Base-by-base conservation (phyloP, 2,797 vertebrate species). In the Malurus leucopterus region DNA sequence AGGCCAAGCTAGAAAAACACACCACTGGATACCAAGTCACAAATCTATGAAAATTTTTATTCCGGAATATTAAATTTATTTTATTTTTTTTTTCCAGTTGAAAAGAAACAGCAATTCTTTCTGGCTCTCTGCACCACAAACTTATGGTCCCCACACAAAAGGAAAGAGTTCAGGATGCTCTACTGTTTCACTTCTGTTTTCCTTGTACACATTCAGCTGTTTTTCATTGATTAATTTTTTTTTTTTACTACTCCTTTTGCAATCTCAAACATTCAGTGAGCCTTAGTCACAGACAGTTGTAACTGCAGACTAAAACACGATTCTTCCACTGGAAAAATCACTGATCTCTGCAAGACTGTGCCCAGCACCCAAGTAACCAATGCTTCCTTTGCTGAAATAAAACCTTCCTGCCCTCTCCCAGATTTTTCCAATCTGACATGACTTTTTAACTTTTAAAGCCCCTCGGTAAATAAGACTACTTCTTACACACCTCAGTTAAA, bases 311-410 rank as follows among this genome's bases (percentile, higher is more conserved):
- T 21, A 34, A 30, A 18, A 41, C 2, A 6, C 4, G 9, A 54
- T n/a, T 78, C 6, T 69, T 68, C 27, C 30, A 23, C 22, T 27
- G 24, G 57, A 49, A 86, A 85, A 84, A 89, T 47, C 61, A 49
- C n/a, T 51, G 15, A 8, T 21, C 4, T 68, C 49, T 67, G 11
- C 43, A 85, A 75, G 14, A 43, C 61, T 36, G 24, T 50, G 50
- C 7, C 26, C 23, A 23, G 14, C 34, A 54, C 20, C 0, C 0
- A 58, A 69, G 8, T 19, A 7, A 47, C 13, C 6, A 46, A 22
- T 1, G 0, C 3, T 75, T 53, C 46, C 40, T 46, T 49, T 61
- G 29, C 58, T 85, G 47, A 85, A 80, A 61, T 3, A 78, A 55
- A 82, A 59, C 3, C 6, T 49, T 78, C 29, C 53, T 41, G 4